These are phyloP conservation scores for Arbacia lixula DNA, from an alignment of 53 echinoderm and acorn worm genomes.

Conservation along the genomic window DNA sequence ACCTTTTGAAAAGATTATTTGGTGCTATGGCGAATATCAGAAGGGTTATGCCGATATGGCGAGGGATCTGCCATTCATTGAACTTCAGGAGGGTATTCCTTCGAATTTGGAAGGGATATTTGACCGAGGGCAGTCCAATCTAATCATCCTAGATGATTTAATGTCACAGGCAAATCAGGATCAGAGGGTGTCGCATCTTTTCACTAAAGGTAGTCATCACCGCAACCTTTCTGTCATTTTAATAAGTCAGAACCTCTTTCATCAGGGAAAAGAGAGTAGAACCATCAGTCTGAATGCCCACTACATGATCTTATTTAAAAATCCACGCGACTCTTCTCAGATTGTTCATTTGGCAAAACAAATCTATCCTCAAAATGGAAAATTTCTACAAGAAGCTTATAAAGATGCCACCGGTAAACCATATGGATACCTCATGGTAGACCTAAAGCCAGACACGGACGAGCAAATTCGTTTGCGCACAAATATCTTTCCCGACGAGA, in stretches of 20 bases:
- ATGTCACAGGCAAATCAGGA: conserved; percentile 66
- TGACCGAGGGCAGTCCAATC: conserved; percentile 49
- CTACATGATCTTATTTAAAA: conserved; percentile 77
- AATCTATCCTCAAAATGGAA: conserved; percentile 72
- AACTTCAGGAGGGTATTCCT: conserved; percentile 76
- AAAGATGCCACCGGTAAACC: conserved; percentile 59
- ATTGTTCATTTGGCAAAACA: conserved; percentile 78
- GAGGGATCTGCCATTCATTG: conserved; percentile 36
- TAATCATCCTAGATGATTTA: conserved; percentile 79
- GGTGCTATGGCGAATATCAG: conserved; percentile 89
- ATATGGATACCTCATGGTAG: conserved; percentile 75
- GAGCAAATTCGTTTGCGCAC: conserved; percentile 66
- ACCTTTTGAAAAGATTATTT: conserved; percentile 59
- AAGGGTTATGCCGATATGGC: conserved; percentile 61
- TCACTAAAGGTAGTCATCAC: conserved; percentile 84
- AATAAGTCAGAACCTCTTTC: conserved; percentile 75
- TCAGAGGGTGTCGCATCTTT: conserved; percentile 63
- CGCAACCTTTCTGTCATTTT: conserved; percentile 78
- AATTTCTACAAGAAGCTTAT: conserved; percentile 76
- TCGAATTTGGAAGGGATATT: conserved; percentile 47
- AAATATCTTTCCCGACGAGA: conserved; percentile 69
- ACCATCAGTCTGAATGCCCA: conserved; percentile 80
- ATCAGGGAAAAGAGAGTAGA: conserved; percentile 72
- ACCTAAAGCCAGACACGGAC: conserved; percentile 69
- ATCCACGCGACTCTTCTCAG: conserved; percentile 80